Base-by-base conservation (phyloP, 2,797 vertebrate species). In the Champsocephalus gunnari region DNA sequence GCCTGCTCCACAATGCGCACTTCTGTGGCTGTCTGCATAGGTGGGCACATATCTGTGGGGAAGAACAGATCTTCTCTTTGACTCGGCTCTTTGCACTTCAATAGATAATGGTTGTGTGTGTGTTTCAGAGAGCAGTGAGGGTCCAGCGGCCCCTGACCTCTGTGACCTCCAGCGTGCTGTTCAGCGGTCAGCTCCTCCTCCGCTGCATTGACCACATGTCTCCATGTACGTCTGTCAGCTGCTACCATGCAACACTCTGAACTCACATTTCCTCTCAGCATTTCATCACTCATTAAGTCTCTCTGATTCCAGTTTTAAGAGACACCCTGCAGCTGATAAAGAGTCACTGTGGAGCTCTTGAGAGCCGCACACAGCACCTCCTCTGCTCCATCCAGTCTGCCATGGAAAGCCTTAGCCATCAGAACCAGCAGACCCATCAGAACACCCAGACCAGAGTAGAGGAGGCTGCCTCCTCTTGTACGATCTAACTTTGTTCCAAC, bases 101-200 rank as follows among this genome's bases (percentile, higher is more conserved):
- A 24, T 24, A 24, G 24, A 24, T 24, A 24, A 24, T 24, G 24
- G 24, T 24, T 3, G 24, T 34, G 34, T 8, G 34, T 34, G 34
- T 34, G 6, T 34, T 34, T 38, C 97, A 96, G 92, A 96, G 90
- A 81, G 96, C 97, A 0, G 87, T 97, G 77, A 93, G 92, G 0
- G 72, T 90, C 65, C 96, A 97, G 61, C 94, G 93, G 70, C 91
- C 91, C n/a, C 92, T 98, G 91, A 96, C 96, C 3, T 34, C 34
- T 34, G 34, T 8, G 34, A 34, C 34, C 0, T 90, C 95, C 82
- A 90, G 91, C 0, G 96, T 98, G 43, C 86, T 99, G 72, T 92
- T 95, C 70, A 94, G 92, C 13, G 98, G 98, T 59, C 96, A 95
- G 60, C 90, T 90, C 13, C 96, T 99, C 21, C 96, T 98, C 41